These are phyloP conservation scores for Drosophila nannoptera DNA, from an alignment of 1,140 invertebrate species.

Conservation along the genomic window DNA sequence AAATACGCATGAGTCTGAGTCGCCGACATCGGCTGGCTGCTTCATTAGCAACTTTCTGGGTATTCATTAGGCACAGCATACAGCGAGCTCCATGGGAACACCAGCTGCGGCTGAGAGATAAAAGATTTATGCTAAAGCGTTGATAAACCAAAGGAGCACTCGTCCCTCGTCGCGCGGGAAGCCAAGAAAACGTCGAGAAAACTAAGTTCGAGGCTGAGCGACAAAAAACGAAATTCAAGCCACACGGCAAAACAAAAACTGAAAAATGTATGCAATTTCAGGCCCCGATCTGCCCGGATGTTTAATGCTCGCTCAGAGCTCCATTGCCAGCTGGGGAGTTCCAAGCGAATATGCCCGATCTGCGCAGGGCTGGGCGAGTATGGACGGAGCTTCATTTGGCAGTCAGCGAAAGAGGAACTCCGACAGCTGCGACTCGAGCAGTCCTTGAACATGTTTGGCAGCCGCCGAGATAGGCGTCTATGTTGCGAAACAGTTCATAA, in stretches of 20 bases:
- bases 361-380: background rate
- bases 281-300: no score
- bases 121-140: conserved; percentile 71
- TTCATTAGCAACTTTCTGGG: conserved; percentile 76
- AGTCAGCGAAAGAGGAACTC: conserved; percentile 62
- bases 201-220: background rate
- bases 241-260: conserved; percentile 9
- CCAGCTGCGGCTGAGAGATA: conserved; percentile 72
- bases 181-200: conserved; percentile 37
- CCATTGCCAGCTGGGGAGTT: no score
- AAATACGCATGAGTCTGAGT: conserved; percentile 34
- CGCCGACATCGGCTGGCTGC: conserved; percentile 45
- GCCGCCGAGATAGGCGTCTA: conserved; percentile 52
- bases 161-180: conserved; percentile 59
- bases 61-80: conserved; percentile 66
- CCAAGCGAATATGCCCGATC: background rate
- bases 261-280: no score
- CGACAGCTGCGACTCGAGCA: conserved; percentile 58
- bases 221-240: conserved; percentile 33
- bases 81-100: conserved; percentile 16
- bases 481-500: conserved; percentile 72
- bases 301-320: no score
- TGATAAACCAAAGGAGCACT: conserved; percentile 65
- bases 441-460: conserved; percentile 60
- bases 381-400: conserved; percentile 63